Evolutionary conservation across 2,113 vertebrate species (phyloP).

Genomic region (Nothoprocta pentlandii): DNA sequence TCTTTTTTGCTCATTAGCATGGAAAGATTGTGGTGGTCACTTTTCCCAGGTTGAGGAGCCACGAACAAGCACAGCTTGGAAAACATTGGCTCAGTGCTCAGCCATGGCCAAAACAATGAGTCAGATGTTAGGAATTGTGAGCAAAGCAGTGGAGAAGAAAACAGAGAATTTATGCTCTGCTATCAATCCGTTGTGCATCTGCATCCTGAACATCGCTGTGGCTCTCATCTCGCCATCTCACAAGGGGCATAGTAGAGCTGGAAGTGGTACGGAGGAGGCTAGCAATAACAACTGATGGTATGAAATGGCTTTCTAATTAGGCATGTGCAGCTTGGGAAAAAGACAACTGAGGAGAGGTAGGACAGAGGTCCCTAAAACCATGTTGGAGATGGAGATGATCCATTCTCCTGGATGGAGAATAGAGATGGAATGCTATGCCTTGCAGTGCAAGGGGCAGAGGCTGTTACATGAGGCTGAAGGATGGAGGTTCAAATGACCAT

Average conservation of each 20-base stretch:
- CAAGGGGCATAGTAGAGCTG: not conserved
- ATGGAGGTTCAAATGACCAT: rapidly evolving
- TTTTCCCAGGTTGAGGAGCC: not conserved
- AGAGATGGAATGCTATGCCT: not conserved
- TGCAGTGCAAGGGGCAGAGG: not conserved
- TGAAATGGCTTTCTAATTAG: not conserved
- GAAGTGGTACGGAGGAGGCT: not conserved
- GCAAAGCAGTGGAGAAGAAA: not conserved
- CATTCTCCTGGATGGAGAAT: not conserved
- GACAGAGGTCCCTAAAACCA: not conserved
- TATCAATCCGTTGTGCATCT: not conserved
- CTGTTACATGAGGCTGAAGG: not conserved
- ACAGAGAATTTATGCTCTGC: not conserved
- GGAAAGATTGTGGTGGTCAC: not conserved
- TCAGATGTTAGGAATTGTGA: not conserved
- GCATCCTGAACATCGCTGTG: not conserved
- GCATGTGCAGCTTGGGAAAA: not conserved
- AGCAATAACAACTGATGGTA: not conserved
- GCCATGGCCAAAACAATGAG: not conserved
- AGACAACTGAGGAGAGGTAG: not conserved
- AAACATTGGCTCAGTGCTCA: not conserved
- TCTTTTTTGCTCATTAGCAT: not conserved
- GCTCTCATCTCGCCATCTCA: not conserved
- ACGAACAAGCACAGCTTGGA: not conserved
- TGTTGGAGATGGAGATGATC: rapidly evolving